Evolutionary conservation across 2,113 vertebrate species (phyloP).

Genomic region (Astur gentilis): DNA sequence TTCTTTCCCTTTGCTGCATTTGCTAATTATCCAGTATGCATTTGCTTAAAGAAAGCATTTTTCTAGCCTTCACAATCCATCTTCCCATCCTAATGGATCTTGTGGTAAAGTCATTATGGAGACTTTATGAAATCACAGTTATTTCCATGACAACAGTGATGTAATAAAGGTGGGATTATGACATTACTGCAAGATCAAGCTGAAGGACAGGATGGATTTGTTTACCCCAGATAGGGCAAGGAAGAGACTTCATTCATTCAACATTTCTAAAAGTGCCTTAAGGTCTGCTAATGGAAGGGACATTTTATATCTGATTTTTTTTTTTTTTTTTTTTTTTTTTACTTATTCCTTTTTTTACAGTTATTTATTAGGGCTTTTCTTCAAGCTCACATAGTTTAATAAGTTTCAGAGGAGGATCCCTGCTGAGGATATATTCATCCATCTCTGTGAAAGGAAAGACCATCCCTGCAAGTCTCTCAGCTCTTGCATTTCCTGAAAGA

Average conservation of each 20-base stretch:
- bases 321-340: background rate
- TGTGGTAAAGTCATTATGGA: slow-evolving; percentile 57
- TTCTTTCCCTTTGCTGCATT: slow-evolving; percentile 1
- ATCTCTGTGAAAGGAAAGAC: background rate
- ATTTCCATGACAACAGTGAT: slow-evolving; percentile 68
- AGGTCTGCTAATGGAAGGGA: slow-evolving; percentile 32
- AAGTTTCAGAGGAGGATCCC: background rate
- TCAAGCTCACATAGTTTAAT: fast-evolving
- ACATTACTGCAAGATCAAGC: slow-evolving; percentile 59
- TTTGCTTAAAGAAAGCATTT: slow-evolving; percentile 59
- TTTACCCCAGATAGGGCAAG: slow-evolving; percentile 47
- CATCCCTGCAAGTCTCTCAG: background rate
- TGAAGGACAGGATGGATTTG: slow-evolving; percentile 64
- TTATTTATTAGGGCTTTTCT: background rate
- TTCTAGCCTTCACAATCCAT: slow-evolving; percentile 53
- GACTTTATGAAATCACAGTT: slow-evolving; percentile 68
- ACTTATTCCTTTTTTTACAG: background rate
- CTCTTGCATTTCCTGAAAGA: background rate
- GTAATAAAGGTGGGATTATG: slow-evolving; percentile 66
- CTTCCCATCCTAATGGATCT: slow-evolving; percentile 63
- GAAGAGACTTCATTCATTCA: slow-evolving; percentile 30
- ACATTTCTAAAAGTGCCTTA: background rate
- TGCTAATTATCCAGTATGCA: slow-evolving; percentile 45
- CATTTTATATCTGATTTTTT: background rate
- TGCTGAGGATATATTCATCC: background rate